A percentile compares a stretch with the other conserved stretches of the same genome.
Evolutionary conservation across 2,888 invertebrate species (phyloP).

Genomic region (Microdon myrmicae): DNA sequence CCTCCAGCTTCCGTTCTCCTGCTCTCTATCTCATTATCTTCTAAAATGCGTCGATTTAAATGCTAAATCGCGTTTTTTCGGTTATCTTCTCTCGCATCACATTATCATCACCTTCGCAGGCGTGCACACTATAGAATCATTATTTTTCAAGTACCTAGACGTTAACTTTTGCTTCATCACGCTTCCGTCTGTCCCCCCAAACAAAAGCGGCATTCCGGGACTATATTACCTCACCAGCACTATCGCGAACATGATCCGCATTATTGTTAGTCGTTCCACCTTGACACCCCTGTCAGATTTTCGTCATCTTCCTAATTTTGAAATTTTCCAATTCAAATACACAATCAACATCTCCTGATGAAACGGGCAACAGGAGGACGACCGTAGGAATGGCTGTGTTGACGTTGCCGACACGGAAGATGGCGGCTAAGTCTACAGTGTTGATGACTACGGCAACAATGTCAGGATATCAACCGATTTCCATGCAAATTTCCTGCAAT

Average conservation of each 20-base stretch:
- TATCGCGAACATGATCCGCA: slow-evolving; percentile 20
- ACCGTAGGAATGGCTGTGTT: too few relatives aligned
- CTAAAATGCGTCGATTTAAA: slow-evolving; percentile 44
- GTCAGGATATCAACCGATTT: slow-evolving; percentile 51
- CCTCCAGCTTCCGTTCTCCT: slow-evolving; percentile 14
- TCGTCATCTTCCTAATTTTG: slow-evolving; percentile 37
- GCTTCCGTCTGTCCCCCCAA: background rate
- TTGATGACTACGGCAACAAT: slow-evolving; percentile 22
- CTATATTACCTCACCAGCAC: slow-evolving; percentile 1
- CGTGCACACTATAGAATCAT: slow-evolving; percentile 24
- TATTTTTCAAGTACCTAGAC: slow-evolving; percentile 34
- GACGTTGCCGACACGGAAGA: too few relatives aligned
- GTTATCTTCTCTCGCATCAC: slow-evolving; percentile 46
- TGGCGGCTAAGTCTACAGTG: background rate
- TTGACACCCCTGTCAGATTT: slow-evolving; percentile 41
- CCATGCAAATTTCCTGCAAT: slow-evolving; percentile 52
- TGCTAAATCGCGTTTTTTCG: slow-evolving; percentile 36
- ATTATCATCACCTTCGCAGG: slow-evolving; percentile 27
- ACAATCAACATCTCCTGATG: slow-evolving; percentile 35
- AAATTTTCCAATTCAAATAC: slow-evolving; percentile 49
- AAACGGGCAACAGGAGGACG: background rate
- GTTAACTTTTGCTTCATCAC: background rate
- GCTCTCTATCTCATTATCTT: slow-evolving; percentile 42
- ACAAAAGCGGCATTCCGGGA: background rate
- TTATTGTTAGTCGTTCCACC: slow-evolving; percentile 41